Conservation (phyloP, 2,888 invertebrate species). For the Drosophila testacea region DNA sequence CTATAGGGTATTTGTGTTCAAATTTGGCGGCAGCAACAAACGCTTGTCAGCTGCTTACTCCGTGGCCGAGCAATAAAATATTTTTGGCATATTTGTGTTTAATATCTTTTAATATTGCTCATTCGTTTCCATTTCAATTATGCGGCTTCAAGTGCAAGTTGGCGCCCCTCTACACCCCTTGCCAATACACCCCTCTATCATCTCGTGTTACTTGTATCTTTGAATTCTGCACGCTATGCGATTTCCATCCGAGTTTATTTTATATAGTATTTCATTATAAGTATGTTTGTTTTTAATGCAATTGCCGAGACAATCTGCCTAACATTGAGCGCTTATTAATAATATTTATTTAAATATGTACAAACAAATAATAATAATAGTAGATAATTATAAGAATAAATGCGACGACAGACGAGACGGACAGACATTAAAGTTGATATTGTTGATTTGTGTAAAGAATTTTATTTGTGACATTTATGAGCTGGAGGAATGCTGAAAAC, state of each 20-base stretch:
- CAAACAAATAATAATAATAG: constrained; percentile 24
- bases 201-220: constrained; percentile 8
- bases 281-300: constrained; percentile 38
- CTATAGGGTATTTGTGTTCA: constrained; percentile 26
- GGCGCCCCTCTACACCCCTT: constrained; percentile 1
- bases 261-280: background rate
- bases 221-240: constrained; percentile 38
- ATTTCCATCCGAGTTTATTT: constrained; percentile 26
- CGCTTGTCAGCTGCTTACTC: constrained; percentile 51
- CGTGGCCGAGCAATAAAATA: constrained; percentile 54
- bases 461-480: constrained; percentile 41
- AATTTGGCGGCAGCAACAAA: constrained; percentile 67
- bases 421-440: constrained; percentile 26
- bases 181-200: background rate
- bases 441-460: constrained; percentile 35
- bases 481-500: constrained; percentile 20
- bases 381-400: constrained; percentile 22
- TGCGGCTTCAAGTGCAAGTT: constrained; percentile 53
- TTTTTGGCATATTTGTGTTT: constrained; percentile 61
- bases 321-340: constrained; percentile 62
- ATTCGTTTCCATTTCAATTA: constrained; percentile 60
- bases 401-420: constrained; percentile 35
- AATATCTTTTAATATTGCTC: constrained; percentile 50
- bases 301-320: constrained; percentile 32
- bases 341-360: constrained; percentile 24